Evolutionary conservation across 35 echinoderm and acorn worm genomes (phyloP), one percentile per base, ranked within the genome.

Genomic region (Patiria miniata): DNA sequence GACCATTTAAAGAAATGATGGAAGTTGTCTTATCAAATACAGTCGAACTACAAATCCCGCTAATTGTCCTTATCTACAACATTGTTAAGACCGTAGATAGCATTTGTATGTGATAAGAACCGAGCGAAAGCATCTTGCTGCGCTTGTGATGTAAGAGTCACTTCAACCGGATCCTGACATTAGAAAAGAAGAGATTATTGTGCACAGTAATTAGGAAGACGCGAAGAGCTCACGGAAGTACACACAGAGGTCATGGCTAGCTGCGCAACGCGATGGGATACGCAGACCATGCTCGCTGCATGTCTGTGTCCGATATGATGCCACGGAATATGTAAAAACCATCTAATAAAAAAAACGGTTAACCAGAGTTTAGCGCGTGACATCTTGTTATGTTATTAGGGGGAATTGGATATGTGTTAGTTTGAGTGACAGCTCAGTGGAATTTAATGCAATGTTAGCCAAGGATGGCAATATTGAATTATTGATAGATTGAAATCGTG

Each of bases 1-100:
- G 65, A 73, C 65, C 65, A 73, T 73, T 73, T 73, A 32, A 73
- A 73, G 65, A 73, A 73, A 73, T 73, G 65, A 73, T 12, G 29
- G 12, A 47, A 73, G 65, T 26, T 34, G 34, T 30, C 14, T 73
- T 73, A 73, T 73, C 29, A 73, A n/a, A n/a, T n/a, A n/a, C 29
- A 26, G 26, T 73, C 34, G 34, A 60, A 73, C 42, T 6, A 73
- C 26, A 73, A 32, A 26, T 73, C 65, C 30, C 1, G 34, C 10
- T 73, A 73, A 73, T 73, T 73, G 65, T 73, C 65, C 29, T 73
- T 73, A 73, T 73, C 65, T 73, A 14, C 23, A 26, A 32, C 65
- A 23, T 12, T 73, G 14, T 2, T 32, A 73, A 73, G 21, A 28
- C 65, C 42, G 4, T 6, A 47, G 42, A 47, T 47, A 47, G 12